Conservation (phyloP, 2,797 vertebrate genomes). For the Chelmon rostratus region DNA sequence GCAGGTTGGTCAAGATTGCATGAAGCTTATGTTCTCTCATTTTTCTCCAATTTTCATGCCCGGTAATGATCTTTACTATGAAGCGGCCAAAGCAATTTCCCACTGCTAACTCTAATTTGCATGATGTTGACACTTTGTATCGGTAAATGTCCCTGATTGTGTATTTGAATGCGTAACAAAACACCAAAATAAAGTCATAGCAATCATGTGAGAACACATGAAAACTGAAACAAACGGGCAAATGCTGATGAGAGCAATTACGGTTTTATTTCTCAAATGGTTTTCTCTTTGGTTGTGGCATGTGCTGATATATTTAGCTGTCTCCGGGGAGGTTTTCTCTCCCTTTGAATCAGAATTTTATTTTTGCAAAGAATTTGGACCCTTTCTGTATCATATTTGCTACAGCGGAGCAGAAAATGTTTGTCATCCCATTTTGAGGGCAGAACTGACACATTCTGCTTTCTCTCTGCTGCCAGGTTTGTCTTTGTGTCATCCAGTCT, state of each 20-base stretch:
- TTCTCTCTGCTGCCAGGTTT: conserved; percentile 13
- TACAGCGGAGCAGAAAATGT: conserved; percentile 24
- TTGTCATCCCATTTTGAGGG: conserved; percentile 25
- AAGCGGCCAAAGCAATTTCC: conserved; percentile 7
- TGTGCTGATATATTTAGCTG: conserved; percentile 32
- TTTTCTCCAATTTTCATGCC: neutral
- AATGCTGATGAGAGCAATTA: conserved; percentile 29
- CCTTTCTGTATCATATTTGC: conserved; percentile 18
- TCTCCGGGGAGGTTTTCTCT: conserved; percentile 36
- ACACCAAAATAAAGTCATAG: conserved; percentile 3
- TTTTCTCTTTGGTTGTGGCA: conserved; percentile 27
- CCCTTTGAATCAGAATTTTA: conserved; percentile 6
- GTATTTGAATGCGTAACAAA: conserved; percentile 2
- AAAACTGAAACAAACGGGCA: conserved; percentile 14
- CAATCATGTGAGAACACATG: neutral
- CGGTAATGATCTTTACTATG: neutral
- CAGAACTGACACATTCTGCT: conserved; percentile 24
- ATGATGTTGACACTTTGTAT: neutral
- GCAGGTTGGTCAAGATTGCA: neutral
- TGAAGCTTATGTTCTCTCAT: neutral
- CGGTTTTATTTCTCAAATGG: conserved; percentile 24
- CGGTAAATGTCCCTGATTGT: conserved; percentile 2
- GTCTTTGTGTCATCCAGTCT: conserved; percentile 11
- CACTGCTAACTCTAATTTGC: neutral
- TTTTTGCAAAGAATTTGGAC: neutral